phyloP scores from a whole-genome alignment of 2,888 invertebrate species.

The Seira musarum region DNA sequence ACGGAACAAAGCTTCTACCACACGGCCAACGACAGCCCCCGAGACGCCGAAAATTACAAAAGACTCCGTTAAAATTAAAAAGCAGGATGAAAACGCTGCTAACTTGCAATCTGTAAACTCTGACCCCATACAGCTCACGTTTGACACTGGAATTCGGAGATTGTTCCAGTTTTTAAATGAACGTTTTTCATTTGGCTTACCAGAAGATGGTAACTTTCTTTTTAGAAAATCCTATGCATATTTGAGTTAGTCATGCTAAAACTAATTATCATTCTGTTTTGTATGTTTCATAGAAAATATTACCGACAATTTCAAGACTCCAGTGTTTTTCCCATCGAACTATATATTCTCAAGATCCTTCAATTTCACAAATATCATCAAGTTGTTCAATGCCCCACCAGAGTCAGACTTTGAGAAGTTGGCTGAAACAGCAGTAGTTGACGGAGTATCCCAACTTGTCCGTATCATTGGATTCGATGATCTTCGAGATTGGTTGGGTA shows the following conservation, averaged over 20 bases:
- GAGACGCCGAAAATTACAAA: slow-evolving; percentile 24
- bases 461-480: slow-evolving; percentile 54
- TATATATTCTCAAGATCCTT: neutral
- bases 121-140: slow-evolving; percentile 23
- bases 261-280: neutral
- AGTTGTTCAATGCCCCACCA: slow-evolving; percentile 20
- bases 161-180: neutral
- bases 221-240: neutral
- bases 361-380: slow-evolving; percentile 38
- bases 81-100: slow-evolving; percentile 3
- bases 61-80: too few relatives aligned
- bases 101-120: neutral
- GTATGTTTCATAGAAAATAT: neutral
- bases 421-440: slow-evolving; percentile 30
- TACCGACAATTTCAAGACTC: neutral
- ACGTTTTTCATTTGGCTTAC: neutral
- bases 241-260: neutral
- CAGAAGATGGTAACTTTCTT: slow-evolving; percentile 15
- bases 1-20: too few relatives aligned
- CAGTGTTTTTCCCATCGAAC: neutral
- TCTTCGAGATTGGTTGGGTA: slow-evolving; percentile 57
- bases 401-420: slow-evolving; percentile 17
- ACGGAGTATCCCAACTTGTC: slow-evolving; percentile 36
- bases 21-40: too few relatives aligned
- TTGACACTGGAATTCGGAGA: slow-evolving; percentile 26